These are phyloP conservation scores for Willowsia nigromaculata DNA, from an alignment of 2,888 invertebrate species.

Conservation along the genomic window DNA sequence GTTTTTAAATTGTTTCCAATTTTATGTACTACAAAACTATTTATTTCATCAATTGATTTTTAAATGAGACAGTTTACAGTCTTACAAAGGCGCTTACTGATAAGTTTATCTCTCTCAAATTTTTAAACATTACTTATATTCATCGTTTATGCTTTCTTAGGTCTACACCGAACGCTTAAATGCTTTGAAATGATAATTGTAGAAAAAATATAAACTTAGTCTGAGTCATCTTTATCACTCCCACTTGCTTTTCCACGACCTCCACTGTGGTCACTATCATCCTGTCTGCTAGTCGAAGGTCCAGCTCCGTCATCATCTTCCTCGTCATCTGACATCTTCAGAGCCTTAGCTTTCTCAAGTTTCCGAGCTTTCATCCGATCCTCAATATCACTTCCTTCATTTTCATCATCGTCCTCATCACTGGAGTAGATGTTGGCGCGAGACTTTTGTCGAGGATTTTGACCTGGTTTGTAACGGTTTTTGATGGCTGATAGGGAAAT, in stretches of 20 bases:
- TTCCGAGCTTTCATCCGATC: slow-evolving; percentile 84
- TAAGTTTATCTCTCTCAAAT: no score
- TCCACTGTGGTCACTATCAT: slow-evolving; percentile 43
- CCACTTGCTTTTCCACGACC: background rate
- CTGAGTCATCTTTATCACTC: slow-evolving; percentile 55
- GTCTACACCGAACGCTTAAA: no score
- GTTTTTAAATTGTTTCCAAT: no score
- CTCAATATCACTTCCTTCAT: slow-evolving; percentile 79
- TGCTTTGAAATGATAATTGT: no score
- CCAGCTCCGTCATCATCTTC: slow-evolving; percentile 78
- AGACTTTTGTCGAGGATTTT: slow-evolving; percentile 70
- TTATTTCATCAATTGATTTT: no score
- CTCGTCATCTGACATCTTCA: slow-evolving; percentile 89
- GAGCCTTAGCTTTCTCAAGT: slow-evolving; percentile 87
- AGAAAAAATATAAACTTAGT: background rate
- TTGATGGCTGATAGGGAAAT: slow-evolving; percentile 97
- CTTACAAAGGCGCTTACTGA: no score
- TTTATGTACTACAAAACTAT: no score
- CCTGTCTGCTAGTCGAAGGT: slow-evolving; percentile 43
- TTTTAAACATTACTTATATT: no score
- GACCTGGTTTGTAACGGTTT: slow-evolving; percentile 92
- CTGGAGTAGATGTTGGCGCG: slow-evolving; percentile 88
- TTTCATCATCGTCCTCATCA: slow-evolving; percentile 88
- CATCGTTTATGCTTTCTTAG: no score
- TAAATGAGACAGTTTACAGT: no score